A percentile compares a stretch with the other conserved stretches of the same genome.
These are phyloP conservation scores for Strongylocentrotus purpuratus DNA, from an alignment of 35 echinoderm and acorn worm species.

Conservation along the genomic window DNA sequence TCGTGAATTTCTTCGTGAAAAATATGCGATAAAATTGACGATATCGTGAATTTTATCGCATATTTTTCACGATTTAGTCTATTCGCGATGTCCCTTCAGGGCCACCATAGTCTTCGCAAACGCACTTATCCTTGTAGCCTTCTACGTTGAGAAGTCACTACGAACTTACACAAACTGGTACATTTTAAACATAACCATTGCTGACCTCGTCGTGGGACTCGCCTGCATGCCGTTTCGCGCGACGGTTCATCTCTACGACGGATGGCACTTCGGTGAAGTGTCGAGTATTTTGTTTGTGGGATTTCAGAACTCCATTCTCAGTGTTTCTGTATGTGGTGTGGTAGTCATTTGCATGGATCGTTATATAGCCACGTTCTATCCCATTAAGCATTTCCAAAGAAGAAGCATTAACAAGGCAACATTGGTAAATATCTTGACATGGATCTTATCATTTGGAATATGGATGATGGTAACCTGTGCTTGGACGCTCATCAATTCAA, in stretches of 20 bases:
- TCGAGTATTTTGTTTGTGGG: neutral
- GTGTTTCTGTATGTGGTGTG: neutral
- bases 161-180: neutral
- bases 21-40: too few relatives aligned
- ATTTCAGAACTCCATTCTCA: neutral
- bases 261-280: neutral
- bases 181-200: neutral
- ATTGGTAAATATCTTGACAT: neutral
- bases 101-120: too few relatives aligned
- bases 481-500: neutral
- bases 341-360: too few relatives aligned
- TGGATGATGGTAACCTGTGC: constrained; percentile 16
- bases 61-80: too few relatives aligned
- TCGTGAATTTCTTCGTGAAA: too few relatives aligned
- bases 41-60: too few relatives aligned
- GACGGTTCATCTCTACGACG: neutral
- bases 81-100: too few relatives aligned
- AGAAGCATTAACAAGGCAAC: neutral
- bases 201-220: neutral
- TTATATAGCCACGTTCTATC: neutral
- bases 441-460: neutral
- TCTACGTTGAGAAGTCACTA: neutral
- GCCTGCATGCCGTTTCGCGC: constrained; percentile 26
- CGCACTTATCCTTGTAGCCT: neutral
- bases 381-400: constrained; percentile 23